Base-by-base conservation (phyloP, 2,888 invertebrate species). In the Myopa tessellatipennis region DNA sequence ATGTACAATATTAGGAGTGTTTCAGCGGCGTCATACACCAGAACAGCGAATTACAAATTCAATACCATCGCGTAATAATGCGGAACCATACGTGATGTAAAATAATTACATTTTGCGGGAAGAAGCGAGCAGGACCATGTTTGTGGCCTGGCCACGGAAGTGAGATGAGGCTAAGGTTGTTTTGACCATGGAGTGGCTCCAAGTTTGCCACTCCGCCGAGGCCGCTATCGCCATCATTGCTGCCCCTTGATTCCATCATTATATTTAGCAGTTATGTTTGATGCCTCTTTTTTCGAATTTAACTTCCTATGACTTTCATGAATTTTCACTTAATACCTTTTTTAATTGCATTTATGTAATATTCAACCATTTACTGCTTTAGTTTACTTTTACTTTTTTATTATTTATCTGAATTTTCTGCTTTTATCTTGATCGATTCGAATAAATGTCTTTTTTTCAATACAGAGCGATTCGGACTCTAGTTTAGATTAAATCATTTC, bases 1-100 rank as follows among this genome's bases (percentile, higher is more conserved):
- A 58, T 58, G n/a, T n/a, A 70, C 40, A 65, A 12, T 74, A 3
- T 52, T 18, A n/a, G 10, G 34, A 26, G 26, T 10, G 4, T 26
- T 61, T 26, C 18, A 26, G 26, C 26, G n/a, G 18, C 58, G 16
- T 52, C 38, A n/a, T 60, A 60, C 52, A n/a, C 45, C 40, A 63
- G 18, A 63, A 40, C 50, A 38, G 18, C 52, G 8, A 34, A 74
- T 55, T 68, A 58, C 26, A 38, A 67, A 74, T 74, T 67, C 67
- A 55, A 55, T 68, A 50, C 68, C 74, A 77, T 79, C 77, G 73
- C 72, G 75, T 73, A 79, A 79, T 77, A 75, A 75, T 61, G 45
- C 75, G 78, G 79, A 79, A 79, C 50, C 18, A 71, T 55, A 79
- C 77, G 77, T 79, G 77, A 58, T 73, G 60, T 52, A 60, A 72